phyloP scores from a whole-genome alignment of 2,888 invertebrate species.

The Nephrocerus scutellatus region DNA sequence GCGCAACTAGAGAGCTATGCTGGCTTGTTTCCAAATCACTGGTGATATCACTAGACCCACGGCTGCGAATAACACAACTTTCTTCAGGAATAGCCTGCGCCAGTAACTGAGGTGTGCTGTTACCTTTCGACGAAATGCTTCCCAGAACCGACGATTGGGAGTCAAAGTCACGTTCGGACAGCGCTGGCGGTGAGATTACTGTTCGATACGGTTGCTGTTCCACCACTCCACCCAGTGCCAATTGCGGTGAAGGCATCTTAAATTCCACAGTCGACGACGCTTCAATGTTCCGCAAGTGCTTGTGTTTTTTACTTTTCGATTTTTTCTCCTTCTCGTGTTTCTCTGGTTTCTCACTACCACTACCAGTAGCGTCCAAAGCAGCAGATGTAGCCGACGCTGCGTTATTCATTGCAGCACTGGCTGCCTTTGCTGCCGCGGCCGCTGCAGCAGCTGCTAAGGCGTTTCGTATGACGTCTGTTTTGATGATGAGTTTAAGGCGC shows the following conservation, averaged over 20 bases:
- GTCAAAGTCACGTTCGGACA: conserved; percentile 47
- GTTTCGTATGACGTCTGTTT: conserved; percentile 45
- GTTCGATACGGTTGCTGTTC: conserved; percentile 22
- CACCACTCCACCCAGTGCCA: conserved; percentile 29
- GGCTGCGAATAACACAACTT: conserved; percentile 45
- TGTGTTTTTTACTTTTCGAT: conserved; percentile 43
- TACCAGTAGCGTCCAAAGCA: conserved; percentile 26
- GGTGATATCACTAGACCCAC: conserved; percentile 46
- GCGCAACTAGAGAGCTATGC: conserved; percentile 46
- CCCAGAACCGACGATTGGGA: conserved; percentile 47
- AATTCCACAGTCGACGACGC: conserved; percentile 32
- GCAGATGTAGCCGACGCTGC: conserved; percentile 11
- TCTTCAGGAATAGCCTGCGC: conserved; percentile 42
- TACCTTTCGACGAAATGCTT: conserved; percentile 46
- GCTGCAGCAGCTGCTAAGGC: conserved; percentile 44
- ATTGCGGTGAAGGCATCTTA: conserved; percentile 50
- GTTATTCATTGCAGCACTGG: conserved; percentile 23
- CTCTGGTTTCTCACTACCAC: conserved; percentile 21
- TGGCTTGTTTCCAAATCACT: conserved; percentile 47
- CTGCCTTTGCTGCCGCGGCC: conserved; percentile 35
- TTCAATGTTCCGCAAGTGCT: conserved; percentile 35
- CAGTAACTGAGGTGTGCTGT: conserved; percentile 40
- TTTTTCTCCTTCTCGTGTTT: conserved; percentile 30
- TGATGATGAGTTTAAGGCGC: conserved; percentile 49
- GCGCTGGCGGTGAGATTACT: conserved; percentile 48